Conservation (phyloP, 2,797 vertebrate genomes). For the Scomberomorus guttatus region DNA sequence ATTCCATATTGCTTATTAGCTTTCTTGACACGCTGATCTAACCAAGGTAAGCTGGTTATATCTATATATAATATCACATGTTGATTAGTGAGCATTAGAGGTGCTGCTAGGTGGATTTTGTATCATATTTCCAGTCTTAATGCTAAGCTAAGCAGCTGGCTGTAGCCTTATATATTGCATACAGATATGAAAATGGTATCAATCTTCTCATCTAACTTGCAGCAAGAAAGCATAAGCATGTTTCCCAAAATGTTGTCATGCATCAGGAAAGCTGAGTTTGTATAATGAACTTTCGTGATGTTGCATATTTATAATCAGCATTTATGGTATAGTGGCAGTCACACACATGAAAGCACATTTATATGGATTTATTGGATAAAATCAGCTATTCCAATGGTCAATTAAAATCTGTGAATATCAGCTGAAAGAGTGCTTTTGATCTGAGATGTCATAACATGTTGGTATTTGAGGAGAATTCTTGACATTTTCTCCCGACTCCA, state of each 20-base stretch:
- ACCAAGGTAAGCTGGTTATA: too few species aligned
- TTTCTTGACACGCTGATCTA: too few species aligned
- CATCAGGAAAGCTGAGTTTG: not conserved
- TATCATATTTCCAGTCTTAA: too few species aligned
- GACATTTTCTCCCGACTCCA: slow-evolving; percentile 43
- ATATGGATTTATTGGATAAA: not conserved
- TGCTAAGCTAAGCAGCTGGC: too few species aligned
- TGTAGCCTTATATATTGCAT: too few species aligned
- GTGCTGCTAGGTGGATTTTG: too few species aligned
- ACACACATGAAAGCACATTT: not conserved
- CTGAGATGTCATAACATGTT: slow-evolving; percentile 6
- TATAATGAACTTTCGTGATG: too few species aligned
- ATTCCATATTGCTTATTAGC: too few species aligned
- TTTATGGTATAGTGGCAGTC: not conserved
- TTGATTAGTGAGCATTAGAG: not conserved
- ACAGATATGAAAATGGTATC: not conserved
- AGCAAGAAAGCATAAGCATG: not conserved
- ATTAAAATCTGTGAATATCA: not conserved
- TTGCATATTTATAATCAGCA: not conserved
- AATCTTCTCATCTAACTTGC: not conserved
- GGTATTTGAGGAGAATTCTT: slow-evolving; percentile 54
- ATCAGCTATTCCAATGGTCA: not conserved
- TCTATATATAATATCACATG: too few species aligned
- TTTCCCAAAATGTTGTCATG: not conserved
- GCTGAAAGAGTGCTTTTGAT: not conserved